These are phyloP conservation scores for Troides oblongomaculatus DNA, from an alignment of 2,888 invertebrate genomes.

Conservation along the genomic window DNA sequence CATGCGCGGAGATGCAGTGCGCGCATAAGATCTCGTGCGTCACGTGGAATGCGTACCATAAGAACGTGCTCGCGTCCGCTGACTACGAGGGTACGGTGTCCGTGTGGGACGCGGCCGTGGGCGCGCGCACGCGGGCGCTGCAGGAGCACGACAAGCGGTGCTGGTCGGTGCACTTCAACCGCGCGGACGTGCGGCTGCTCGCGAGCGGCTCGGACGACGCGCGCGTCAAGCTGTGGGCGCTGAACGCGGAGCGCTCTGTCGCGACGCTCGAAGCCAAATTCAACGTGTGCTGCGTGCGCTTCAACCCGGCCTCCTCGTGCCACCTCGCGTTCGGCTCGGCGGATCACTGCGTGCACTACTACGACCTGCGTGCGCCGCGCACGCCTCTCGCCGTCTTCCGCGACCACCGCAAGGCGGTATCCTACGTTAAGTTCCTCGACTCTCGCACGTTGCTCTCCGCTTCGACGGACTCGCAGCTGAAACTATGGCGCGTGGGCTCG, in stretches of 20 bases:
- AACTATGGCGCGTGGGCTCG: constrained; percentile 92
- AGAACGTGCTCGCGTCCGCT: constrained; percentile 89
- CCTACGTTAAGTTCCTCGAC: constrained; percentile 95
- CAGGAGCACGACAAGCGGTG: constrained; percentile 96
- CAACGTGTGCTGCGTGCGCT: constrained; percentile 96
- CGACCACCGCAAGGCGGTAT: constrained; percentile 96
- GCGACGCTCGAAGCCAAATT: constrained; percentile 95
- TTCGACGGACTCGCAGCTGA: constrained; percentile 93
- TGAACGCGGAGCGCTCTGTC: constrained; percentile 89
- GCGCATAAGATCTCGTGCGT: constrained; percentile 96
- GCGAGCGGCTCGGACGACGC: constrained; percentile 96
- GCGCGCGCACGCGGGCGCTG: constrained; percentile 84
- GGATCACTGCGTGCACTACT: constrained; percentile 97
- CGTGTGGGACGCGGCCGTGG: constrained; percentile 93
- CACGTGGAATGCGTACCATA: constrained; percentile 96
- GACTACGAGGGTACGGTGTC: constrained; percentile 97
- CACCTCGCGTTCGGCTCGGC: constrained; percentile 97
- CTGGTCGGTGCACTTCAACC: constrained; percentile 98
- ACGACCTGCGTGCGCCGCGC: constrained; percentile 92
- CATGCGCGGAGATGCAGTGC: constrained; percentile 94
- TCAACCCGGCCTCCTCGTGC: constrained; percentile 83
- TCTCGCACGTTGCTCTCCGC: constrained; percentile 93
- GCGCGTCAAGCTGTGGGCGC: constrained; percentile 94
- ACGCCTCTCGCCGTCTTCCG: constrained; percentile 90
- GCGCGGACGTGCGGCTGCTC: constrained; percentile 92